Evolutionary conservation across 2,797 vertebrate species (phyloP).

Genomic region (Cercopithecus diana): DNA sequence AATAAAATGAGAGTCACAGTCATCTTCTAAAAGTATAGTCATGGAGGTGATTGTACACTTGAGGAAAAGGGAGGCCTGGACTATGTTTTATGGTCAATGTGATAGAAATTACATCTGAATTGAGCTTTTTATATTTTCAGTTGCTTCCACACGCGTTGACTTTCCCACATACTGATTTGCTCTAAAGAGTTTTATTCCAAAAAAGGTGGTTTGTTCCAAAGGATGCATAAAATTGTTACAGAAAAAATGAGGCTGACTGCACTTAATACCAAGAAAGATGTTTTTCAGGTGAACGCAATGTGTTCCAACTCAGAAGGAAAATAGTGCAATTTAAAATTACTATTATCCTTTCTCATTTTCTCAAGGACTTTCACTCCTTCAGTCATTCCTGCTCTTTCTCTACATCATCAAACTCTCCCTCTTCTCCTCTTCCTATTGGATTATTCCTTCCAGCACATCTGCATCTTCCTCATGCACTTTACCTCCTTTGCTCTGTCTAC

Average conservation of each 20-base stretch:
- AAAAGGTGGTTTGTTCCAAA: conserved; percentile 30
- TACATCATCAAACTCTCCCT: too few species aligned
- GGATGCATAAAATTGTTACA: not conserved
- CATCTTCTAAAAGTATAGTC: not conserved
- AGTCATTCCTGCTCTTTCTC: not conserved
- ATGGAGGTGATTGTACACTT: not conserved
- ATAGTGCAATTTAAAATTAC: not conserved
- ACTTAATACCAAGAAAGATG: not conserved
- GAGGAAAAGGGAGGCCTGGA: not conserved
- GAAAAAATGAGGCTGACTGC: not conserved
- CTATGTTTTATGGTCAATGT: not conserved
- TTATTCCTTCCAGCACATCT: not conserved
- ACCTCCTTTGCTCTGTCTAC: not conserved
- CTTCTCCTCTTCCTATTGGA: not conserved
- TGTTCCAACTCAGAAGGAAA: not conserved
- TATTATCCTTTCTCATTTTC: not conserved
- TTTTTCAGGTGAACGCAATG: not conserved
- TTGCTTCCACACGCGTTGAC: not conserved
- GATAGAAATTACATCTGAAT: not conserved
- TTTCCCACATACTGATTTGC: conserved; percentile 1
- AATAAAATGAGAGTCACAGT: not conserved
- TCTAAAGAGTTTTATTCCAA: conserved; percentile 28
- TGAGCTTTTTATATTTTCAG: not conserved
- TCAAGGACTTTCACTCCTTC: not conserved
- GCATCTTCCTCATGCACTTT: not conserved